Evolutionary conservation across 2,888 invertebrate species (phyloP), one percentile per base, ranked within the genome.

Genomic region (Calameuta idolon): DNA sequence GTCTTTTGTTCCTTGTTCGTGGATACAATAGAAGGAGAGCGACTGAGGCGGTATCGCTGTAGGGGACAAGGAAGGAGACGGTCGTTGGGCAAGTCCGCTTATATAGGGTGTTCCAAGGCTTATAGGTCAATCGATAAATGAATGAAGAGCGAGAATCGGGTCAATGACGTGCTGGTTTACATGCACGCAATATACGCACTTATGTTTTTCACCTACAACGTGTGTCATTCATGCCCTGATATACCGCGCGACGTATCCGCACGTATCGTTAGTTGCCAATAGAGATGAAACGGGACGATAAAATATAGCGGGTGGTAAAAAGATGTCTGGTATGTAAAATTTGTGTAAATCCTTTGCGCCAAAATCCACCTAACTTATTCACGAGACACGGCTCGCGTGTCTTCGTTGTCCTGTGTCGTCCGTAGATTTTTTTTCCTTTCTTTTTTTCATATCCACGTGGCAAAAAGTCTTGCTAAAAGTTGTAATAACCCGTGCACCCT

Each of bases 111-210:
- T 23, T 23, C 74, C 75, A 71, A 73, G 40, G 31, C 69, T 73
- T 78, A 76, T 71, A 35, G 78, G 78, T 78, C 78, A 78, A 78
- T 78, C 78, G 76, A 78, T 78, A 76, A 78, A 40, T 55, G 78
- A 76, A 78, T 68, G 75, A 71, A 76, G 71, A 75, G 37, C 73
- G 73, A n/a, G 78, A 78, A 78, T 78, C 75, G 71, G 78, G 78
- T 78, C 78, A 78, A 73, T 78, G 78, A 76, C 75, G 23, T 15
- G n/a, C 12, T 33, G n/a, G 23, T 34, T n/a, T 31, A 11, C 71
- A 11, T 71, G 15, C 71, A 34, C 71, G 71, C 71, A 23, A 71
- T 12, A 31, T 12, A 71, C 31, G 33, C 55, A 23, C 55, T 23
- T 15, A 23, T 5, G 55, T 23, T 55, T 55, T 55, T 55, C 55